A percentile compares a stretch with the other conserved stretches of the same genome.
These are phyloP conservation scores for Hoplodrina ambigua DNA, from an alignment of 2,888 invertebrate species.

Conservation along the genomic window DNA sequence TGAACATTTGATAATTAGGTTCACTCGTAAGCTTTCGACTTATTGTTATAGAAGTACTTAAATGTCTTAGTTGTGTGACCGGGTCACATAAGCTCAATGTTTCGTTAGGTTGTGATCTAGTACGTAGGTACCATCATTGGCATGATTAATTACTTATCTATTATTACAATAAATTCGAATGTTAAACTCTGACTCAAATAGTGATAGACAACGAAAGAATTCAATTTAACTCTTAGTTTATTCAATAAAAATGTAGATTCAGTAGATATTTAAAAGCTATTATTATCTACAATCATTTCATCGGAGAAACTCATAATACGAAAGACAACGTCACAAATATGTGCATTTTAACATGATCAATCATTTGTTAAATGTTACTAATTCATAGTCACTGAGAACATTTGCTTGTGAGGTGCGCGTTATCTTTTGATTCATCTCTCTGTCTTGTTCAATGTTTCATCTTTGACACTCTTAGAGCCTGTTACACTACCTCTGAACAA, in stretches of 20 bases:
- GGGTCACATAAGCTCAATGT: neutral
- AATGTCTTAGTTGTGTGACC: neutral
- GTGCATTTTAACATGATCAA: conserved; percentile 24
- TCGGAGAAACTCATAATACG: conserved; percentile 7
- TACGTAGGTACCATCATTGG: conserved; percentile 3
- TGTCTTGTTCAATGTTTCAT: conserved; percentile 8
- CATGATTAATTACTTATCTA: conserved; percentile 26
- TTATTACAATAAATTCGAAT: neutral
- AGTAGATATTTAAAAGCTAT: conserved; percentile 5
- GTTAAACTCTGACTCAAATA: conserved; percentile 1
- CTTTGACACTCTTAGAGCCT: neutral
- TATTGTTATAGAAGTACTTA: neutral
- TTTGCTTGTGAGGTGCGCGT: conserved; percentile 41
- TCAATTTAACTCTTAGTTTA: neutral
- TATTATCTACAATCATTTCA: conserved; percentile 6
- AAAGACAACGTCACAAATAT: conserved; percentile 7
- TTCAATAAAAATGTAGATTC: conserved; percentile 18
- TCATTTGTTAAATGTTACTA: conserved; percentile 33
- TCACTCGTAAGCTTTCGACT: neutral
- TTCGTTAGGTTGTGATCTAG: conserved; percentile 14
- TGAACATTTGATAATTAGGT: conserved; percentile 8
- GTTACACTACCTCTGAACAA: neutral
- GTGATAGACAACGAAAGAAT: neutral
- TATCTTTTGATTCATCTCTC: neutral
- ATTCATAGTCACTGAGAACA: conserved; percentile 37